Evolutionary conservation across 2,113 vertebrate genomes (phyloP), one percentile per base, ranked within the genome.

Genomic region (Trematomus loennbergii): DNA sequence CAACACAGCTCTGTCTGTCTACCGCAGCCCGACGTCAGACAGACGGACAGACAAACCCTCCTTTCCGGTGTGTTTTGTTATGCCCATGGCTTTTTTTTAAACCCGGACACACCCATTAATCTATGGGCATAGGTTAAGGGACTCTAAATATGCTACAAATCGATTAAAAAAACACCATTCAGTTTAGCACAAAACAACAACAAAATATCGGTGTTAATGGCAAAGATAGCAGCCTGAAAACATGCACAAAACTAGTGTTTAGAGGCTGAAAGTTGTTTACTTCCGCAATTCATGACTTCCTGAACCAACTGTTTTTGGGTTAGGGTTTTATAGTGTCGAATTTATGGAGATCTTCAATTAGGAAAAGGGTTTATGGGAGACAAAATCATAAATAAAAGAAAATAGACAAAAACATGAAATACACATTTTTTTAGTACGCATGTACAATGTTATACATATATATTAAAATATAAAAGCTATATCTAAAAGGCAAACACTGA

Each of bases 1-100:
- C 86, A 71, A 55, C 86, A 86, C 78, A 78, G 61, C 84, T 65
- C 57, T 36, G 79, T 76, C 85, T 81, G 75, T 62, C 77, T 84
- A 81, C 50, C 43, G 40, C 67, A 9, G 18, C 57, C 55, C 84
- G 54, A 91, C 88, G 87, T 82, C 86, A 91, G 16, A 45, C 12
- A 11, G 18, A 25, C 11, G 22, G 46, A 53, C 6, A 33, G n/a
- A 33, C 2, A 54, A n/a, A n/a, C 63, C 75, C 79, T 85, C 87
- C 91, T 92, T 84, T 87, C 88, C 85, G 85, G 71, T 20, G 36
- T 40, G 4, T 40, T 40, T 40, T 40, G 15, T 33, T 29, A 55
- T 22, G 29, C 43, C 43, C 49, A 76, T 16, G 33, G 8, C 71
- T 29, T 40, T 5, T 40, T 40, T 40, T 40, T 40, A 5, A 4